These are phyloP conservation scores for Aldrovandia affinis DNA, from an alignment of 2,797 vertebrate genomes.

Conservation along the genomic window DNA sequence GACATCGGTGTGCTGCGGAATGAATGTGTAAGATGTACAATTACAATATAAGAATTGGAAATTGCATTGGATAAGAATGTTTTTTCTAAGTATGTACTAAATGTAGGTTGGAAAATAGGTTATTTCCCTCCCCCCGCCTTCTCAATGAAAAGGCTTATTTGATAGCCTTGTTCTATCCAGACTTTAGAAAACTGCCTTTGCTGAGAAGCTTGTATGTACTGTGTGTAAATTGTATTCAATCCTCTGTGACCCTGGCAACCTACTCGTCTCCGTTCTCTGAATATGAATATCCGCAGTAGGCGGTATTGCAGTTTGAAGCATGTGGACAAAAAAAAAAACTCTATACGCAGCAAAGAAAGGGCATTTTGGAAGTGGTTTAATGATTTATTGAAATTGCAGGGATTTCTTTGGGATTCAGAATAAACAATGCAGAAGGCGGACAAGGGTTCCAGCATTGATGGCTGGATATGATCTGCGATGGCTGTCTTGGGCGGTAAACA, in stretches of 20 bases:
- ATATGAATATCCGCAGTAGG: slow-evolving; percentile 7
- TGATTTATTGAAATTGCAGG: background rate
- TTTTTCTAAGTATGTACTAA: background rate
- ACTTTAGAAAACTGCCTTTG: slow-evolving; percentile 6
- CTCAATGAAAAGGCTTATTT: background rate
- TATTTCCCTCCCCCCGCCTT: background rate
- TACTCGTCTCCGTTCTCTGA: background rate
- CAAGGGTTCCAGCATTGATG: background rate
- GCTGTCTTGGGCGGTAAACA: background rate
- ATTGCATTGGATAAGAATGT: background rate
- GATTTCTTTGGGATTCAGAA: slow-evolving; percentile 6
- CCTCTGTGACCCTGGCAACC: slow-evolving; percentile 14
- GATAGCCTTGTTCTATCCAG: slow-evolving; percentile 6
- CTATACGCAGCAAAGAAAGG: background rate
- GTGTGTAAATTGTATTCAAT: slow-evolving; percentile 21
- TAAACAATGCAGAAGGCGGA: background rate
- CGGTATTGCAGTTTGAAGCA: background rate
- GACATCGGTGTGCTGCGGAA: background rate
- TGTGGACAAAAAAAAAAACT: slow-evolving; percentile 2
- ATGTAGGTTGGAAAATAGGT: background rate
- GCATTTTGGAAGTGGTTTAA: slow-evolving; percentile 10
- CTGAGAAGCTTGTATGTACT: slow-evolving; percentile 9
- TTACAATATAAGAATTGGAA: background rate
- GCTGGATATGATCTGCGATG: background rate
- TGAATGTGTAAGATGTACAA: background rate